Base-by-base conservation (phyloP, 2,113 vertebrate genomes). In the Epinephelus lanceolatus region DNA sequence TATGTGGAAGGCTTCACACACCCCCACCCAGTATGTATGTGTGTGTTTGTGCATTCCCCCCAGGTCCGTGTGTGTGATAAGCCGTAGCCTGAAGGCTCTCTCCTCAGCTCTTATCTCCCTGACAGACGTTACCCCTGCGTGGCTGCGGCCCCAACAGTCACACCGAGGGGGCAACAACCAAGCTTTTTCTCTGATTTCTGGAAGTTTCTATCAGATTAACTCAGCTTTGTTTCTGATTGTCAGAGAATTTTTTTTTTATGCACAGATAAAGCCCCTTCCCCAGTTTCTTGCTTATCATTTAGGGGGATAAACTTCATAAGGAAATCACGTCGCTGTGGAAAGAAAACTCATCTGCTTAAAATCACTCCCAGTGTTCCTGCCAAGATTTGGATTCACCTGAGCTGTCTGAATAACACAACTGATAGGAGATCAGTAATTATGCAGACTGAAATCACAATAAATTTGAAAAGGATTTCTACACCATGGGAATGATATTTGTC, bases 41-140 rank as follows among this genome's bases (percentile, higher is more conserved):
- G 70, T 72, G 75, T 37, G 52, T 49, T 49, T 84, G 78, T 86
- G 57, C 65, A 57, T 73, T 78, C 80, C 80, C 77, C 71, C 17
- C 78, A 78, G 79, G 80, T 73, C 37, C 45, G 69, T 72, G 71
- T 68, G 85, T 53, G 87, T 69, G 83, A 89, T 91, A 91, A 91
- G 86, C 33, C 19, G 13, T 13, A 69, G 83, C 88, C 91, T 47
- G 69, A 66, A 86, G 85, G 68, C 56, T 56, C 69, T 87, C 66
- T 76, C 69, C 78, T 80, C 66, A 6, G 77, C 86, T 77, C 88
- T 92, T 92, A 93, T 93, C 92, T 79, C 67, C 6, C 76, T 83
- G 89, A 90, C 91, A 92, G 82, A 78, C 81, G 25, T 68, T 74
- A 65, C 86, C 84, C 79, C 78, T 10, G 71, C n/a, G 13, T 53